Evolutionary conservation across 2,888 invertebrate species (phyloP), one percentile per base, ranked within the genome.

Genomic region (Scaptomyza tumidula): DNA sequence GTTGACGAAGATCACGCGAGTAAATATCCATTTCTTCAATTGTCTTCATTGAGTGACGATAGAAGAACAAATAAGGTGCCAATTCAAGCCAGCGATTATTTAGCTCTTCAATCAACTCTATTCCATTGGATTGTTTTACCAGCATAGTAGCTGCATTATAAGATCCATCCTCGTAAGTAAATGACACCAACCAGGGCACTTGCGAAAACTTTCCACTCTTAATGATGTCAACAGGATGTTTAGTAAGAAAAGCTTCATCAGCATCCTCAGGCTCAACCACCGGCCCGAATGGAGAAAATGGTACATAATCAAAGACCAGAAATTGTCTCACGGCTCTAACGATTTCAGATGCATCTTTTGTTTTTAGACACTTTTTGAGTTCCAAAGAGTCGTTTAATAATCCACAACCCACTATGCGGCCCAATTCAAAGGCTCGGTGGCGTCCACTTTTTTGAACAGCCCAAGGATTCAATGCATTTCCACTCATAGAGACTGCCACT

Each of bases 271-370:
- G 91, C 80, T 97, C 97, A 0, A 94, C 93, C 0, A 95, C 95
- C 0, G 96, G 95, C 0, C 95, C 95, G 89, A 96, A 96, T 0
- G 95, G 95, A 0, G 95, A 94, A 88, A 95, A 95, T 68, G 96
- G 94, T 89, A 94, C 94, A 81, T 95, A 95, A n/a, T 94, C 90
- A 92, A 93, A 94, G 33, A 93, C 93, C 7, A 90, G 73, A 29
- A 91, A 87, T 0, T 62, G 11, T 0, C 19, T 39, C 6, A 72
- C 52, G n/a, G 75, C 70, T 6, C 48, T 14, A 11, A 75, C 72
- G 9, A 72, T 59, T 37, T 69, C 27, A 0, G 31, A 0, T 0
- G 72, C 58, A 9, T 62, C 52, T 5, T 49, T 69, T 5, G 52
- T 3, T 11, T 75, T 29, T 2, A 72, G 44, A 10, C 72, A 72